These are phyloP conservation scores for Drosophila guanche DNA, from an alignment of 1,140 invertebrate genomes.

Conservation along the genomic window DNA sequence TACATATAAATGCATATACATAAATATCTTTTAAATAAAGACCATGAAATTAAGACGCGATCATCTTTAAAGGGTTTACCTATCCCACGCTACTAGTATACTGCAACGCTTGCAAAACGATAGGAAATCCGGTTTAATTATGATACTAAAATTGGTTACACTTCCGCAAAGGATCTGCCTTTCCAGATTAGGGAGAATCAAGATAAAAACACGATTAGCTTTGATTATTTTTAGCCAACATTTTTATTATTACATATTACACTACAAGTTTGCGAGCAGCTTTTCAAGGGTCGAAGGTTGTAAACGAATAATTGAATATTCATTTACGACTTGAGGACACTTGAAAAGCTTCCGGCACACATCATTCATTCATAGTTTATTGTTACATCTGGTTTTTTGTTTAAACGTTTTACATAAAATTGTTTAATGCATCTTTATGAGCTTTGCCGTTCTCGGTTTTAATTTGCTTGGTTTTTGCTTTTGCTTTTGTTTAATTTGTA, in stretches of 20 bases:
- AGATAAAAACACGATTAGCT: neutral
- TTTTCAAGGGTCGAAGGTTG: conserved; percentile 1
- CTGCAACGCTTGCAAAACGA: too few species aligned
- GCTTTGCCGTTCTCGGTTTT: conserved; percentile 52
- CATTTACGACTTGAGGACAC: neutral
- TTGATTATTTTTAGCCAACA: conserved; percentile 68
- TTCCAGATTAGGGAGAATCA: too few species aligned
- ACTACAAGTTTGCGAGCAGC: conserved; percentile 37
- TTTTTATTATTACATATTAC: conserved; percentile 66
- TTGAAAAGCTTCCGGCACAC: conserved; percentile 15
- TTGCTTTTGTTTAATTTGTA: conserved; percentile 52
- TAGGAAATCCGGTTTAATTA: too few species aligned
- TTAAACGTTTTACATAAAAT: conserved; percentile 70
- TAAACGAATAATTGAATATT: neutral
- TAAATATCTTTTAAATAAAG: conserved; percentile 37
- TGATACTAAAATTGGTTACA: too few species aligned
- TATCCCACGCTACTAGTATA: too few species aligned
- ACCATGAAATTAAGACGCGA: conserved; percentile 17
- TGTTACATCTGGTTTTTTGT: conserved; percentile 36
- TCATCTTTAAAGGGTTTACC: neutral
- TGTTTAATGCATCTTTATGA: conserved; percentile 72
- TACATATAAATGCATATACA: conserved; percentile 39
- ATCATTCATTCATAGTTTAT: conserved; percentile 41
- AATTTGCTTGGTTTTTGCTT: conserved; percentile 3
- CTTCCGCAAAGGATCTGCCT: too few species aligned